Evolutionary conservation across 2,888 invertebrate species (phyloP), one percentile per base, ranked within the genome.

Genomic region (Zygaena filipendulae): DNA sequence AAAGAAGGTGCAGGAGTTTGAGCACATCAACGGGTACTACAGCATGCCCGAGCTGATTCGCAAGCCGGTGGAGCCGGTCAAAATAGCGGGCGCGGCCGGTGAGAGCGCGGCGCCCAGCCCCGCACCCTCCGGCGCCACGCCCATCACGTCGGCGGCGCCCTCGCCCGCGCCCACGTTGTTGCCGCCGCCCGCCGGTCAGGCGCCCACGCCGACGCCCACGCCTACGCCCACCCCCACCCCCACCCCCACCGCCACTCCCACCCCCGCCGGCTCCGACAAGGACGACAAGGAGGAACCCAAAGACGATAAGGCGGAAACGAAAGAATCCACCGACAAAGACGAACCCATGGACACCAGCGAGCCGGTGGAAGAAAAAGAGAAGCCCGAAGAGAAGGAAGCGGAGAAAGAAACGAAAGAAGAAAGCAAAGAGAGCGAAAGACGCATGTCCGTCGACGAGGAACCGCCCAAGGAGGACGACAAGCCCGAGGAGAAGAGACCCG

Each of bases 1-100:
- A 32, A 99, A 99, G 74, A 99, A 99, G 82, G 97, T 98, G 16
- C 97, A 97, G 61, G 99, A 99, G 58, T 99, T 99, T 63, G 99
- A 99, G 60, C 91, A 92, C 53, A 96, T 97, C 38, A 99, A 99
- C 60, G 98, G 98, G 1, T 92, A 93, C 47, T 96, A 97, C 62
- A 97, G 96, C 53, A 96, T 99, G 94, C 97, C 97, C 0, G 94
- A 95, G 60, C 81, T 92, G 48, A 88, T 91, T 41, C 85, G 90
- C 24, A 93, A 89, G 58, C 88, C 91, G 0, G 87, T 90, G 2
- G 88, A 91, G 45, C 89, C 91, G 0, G 83, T 86, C 11, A 83
- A 83, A 36, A 58, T 70, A 47, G 57, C 61, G 39, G 61, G 58
- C 7, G 49, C 48, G 4, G 47, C 64, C 1, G 57, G 68, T 42